Evolutionary conservation across 2,113 vertebrate genomes (phyloP).

Genomic region (Diadophis punctatus): DNA sequence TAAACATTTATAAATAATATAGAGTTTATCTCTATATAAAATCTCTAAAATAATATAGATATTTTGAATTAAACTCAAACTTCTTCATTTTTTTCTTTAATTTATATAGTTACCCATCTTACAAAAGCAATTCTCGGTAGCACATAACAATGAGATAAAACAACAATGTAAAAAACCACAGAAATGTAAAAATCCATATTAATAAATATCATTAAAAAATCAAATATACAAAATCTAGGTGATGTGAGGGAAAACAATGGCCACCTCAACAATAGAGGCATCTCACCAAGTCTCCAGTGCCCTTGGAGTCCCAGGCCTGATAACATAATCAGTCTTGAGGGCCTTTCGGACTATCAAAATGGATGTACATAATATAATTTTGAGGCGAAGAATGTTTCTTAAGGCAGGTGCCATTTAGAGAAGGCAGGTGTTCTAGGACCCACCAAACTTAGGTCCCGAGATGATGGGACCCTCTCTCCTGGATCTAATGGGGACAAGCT

Average conservation of each 20-base stretch:
- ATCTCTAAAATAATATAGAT: background rate
- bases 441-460: background rate
- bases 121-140: background rate
- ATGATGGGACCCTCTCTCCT: background rate
- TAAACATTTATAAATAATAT: background rate
- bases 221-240: background rate
- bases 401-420: background rate
- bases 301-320: background rate
- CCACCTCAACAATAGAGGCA: background rate
- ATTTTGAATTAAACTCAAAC: background rate
- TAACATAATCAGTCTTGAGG: background rate
- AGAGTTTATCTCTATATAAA: no score
- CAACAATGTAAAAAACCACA: background rate
- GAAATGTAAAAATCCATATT: background rate
- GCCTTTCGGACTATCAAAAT: background rate
- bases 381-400: background rate
- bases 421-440: background rate
- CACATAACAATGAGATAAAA: background rate
- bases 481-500: background rate
- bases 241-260: background rate
- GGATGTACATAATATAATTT: background rate
- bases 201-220: background rate
- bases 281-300: background rate
- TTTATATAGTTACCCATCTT: background rate
- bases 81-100: background rate